phyloP scores from a whole-genome alignment of 2,888 invertebrate species.

The Caenorhabditis macrosperma region DNA sequence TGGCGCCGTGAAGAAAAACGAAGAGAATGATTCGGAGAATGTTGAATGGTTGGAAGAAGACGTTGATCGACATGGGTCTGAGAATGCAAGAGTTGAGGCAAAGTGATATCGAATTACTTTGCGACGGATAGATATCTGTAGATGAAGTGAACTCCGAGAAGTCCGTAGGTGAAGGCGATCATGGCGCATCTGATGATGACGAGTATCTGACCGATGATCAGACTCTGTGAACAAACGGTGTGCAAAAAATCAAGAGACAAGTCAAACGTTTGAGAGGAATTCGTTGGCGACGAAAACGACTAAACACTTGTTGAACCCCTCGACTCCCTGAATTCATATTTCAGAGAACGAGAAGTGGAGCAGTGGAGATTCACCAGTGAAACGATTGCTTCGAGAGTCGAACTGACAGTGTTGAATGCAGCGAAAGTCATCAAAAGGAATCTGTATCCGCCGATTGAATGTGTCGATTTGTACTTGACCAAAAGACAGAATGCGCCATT shows the following conservation, averaged over 20 bases:
- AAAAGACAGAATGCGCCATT: constrained; percentile 14
- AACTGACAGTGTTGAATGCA: constrained; percentile 6
- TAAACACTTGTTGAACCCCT: constrained; percentile 25
- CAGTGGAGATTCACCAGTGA: not conserved
- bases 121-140: constrained; percentile 22
- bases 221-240: no score
- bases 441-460: constrained; percentile 9
- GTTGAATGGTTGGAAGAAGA: constrained; percentile 14
- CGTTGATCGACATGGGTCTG: not conserved
- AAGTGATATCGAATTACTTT: not conserved
- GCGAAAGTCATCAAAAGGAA: constrained; percentile 24
- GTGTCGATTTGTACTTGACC: constrained; percentile 13
- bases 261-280: not conserved
- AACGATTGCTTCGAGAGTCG: constrained; percentile 11
- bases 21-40: not conserved
- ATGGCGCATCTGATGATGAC: constrained; percentile 25
- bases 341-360: not conserved
- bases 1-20: not conserved
- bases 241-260: not conserved
- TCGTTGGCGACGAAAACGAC: constrained; percentile 27
- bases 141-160: constrained; percentile 23
- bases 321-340: not conserved
- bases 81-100: not conserved
- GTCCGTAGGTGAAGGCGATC: constrained; percentile 24
- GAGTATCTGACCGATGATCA: not conserved